phyloP scores from a whole-genome alignment of 30 jellyfish, hydroid and myxozoan genomes.

The Hydractinia echinata region DNA sequence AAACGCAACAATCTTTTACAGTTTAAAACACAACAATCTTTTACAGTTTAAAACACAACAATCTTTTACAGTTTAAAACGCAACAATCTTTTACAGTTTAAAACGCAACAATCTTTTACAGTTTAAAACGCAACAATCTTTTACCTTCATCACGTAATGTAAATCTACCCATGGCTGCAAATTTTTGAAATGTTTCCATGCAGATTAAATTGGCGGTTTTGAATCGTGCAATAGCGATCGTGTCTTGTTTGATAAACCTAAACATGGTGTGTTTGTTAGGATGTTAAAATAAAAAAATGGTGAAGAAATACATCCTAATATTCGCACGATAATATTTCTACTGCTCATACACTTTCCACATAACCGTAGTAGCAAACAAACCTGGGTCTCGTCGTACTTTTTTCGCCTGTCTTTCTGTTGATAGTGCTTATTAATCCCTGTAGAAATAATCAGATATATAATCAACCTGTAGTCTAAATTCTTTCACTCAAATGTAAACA shows the following conservation, averaged over 20 bases:
- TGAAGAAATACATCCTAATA: no score
- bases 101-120: no score
- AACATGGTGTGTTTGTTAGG: background rate
- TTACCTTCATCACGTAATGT: slow-evolving; percentile 99
- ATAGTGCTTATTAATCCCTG: slow-evolving; percentile 82
- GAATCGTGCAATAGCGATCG: slow-evolving; percentile 96
- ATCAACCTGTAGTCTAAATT: background rate
- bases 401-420: slow-evolving; percentile 89
- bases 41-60: no score
- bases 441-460: slow-evolving; percentile 1
- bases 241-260: slow-evolving; percentile 95
- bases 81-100: slow-evolving; percentile 30
- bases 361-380: background rate
- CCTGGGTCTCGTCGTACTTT: slow-evolving; percentile 92
- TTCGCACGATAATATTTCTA: no score
- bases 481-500: no score
- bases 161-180: slow-evolving; percentile 97
- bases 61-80: no score
- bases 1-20: slow-evolving; percentile 23
- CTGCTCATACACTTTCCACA: no score
- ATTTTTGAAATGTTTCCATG: slow-evolving; percentile 81
- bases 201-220: slow-evolving; percentile 78
- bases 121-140: no score
- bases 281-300: no score
- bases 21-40: no score